Evolutionary conservation across 2,113 vertebrate species (phyloP).

Genomic region (Struthio camelus): DNA sequence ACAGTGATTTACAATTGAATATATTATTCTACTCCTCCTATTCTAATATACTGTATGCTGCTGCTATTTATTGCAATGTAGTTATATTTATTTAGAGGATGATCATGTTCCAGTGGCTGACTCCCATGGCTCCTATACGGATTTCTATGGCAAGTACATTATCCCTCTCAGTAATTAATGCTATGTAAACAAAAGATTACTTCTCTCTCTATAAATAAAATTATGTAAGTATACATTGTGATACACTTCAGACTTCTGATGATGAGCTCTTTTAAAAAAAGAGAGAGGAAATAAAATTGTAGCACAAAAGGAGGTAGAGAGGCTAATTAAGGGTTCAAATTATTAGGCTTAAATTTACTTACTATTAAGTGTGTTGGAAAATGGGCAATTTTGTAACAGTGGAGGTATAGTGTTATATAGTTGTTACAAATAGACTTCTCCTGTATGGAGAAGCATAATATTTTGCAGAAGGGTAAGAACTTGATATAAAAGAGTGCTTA

Average conservation of each 20-base stretch:
- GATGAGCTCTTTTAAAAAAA: not conserved
- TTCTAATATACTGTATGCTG: not conserved
- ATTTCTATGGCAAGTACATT: not conserved
- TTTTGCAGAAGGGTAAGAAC: not conserved
- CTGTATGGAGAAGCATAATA: not conserved
- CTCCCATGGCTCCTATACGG: not conserved
- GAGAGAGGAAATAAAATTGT: not conserved
- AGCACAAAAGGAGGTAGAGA: not conserved
- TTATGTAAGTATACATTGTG: not conserved
- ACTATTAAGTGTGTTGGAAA: not conserved
- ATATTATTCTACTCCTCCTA: slow-evolving; percentile 34
- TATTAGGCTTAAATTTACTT: not conserved
- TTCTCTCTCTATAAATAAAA: not conserved
- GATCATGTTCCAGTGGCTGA: not conserved
- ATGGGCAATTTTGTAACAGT: not conserved
- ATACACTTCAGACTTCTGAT: not conserved
- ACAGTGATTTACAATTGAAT: slow-evolving; percentile 44
- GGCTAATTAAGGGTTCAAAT: not conserved
- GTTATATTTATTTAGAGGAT: not conserved
- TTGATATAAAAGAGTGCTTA: not conserved
- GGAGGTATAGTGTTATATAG: not conserved
- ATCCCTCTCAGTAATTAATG: not conserved
- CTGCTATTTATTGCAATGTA: slow-evolving; percentile 19
- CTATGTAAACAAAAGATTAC: not conserved
- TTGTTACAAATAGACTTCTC: not conserved